Percentiles rank a stretch among this genome's conserved stretches.
Conservation (phyloP, 2,113 vertebrate genomes). For the Cheirogaleus medius region DNA sequence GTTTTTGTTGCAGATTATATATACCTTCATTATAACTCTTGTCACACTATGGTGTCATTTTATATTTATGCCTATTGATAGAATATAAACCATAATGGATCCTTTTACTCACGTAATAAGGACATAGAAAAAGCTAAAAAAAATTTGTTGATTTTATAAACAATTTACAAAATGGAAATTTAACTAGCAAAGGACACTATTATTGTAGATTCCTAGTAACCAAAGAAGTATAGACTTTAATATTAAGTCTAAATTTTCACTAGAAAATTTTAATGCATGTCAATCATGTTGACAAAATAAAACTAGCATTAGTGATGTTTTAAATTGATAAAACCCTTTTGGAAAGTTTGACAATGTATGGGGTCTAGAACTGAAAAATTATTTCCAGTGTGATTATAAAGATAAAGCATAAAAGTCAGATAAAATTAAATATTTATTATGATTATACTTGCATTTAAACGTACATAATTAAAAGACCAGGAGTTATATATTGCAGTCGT, state of each 20-base stretch:
- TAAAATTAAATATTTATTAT: neutral
- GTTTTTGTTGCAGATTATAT: neutral
- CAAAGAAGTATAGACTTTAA: neutral
- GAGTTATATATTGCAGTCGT: neutral
- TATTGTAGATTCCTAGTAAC: neutral
- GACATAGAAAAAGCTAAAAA: neutral
- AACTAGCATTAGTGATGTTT: neutral
- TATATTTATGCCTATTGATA: neutral
- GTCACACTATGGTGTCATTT: neutral
- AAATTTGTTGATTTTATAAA: slow-evolving; percentile 7
- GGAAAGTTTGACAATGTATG: neutral
- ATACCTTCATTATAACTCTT: neutral
- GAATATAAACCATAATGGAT: neutral
- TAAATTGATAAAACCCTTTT: neutral
- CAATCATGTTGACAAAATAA: neutral
- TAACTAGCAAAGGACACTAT: slow-evolving; percentile 14
- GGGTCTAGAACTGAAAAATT: neutral
- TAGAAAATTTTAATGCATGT: neutral
- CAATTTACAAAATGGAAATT: slow-evolving; percentile 26
- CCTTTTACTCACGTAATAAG: neutral
- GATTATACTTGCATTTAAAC: neutral
- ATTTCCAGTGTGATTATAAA: neutral
- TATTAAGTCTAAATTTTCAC: neutral
- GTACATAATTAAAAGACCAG: neutral
- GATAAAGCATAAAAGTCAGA: neutral